These are phyloP conservation scores for Apoderus coryli DNA, from an alignment of 2,888 invertebrate species.

Conservation along the genomic window DNA sequence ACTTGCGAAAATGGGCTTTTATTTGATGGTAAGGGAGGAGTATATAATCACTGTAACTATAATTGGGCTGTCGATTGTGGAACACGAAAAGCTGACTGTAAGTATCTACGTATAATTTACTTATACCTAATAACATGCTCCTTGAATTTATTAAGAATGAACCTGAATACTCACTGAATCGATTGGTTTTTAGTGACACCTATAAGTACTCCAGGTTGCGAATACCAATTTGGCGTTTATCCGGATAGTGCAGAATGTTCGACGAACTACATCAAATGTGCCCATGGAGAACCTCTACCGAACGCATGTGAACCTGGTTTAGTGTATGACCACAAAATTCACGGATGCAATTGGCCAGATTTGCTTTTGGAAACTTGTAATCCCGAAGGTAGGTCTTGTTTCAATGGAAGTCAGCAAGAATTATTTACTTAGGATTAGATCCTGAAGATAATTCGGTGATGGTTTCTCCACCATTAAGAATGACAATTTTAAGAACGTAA, in stretches of 20 bases:
- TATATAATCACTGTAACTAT: constrained; percentile 88
- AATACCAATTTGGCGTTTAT: constrained; percentile 80
- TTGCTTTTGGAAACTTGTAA: constrained; percentile 74
- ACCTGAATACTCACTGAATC: constrained; percentile 1
- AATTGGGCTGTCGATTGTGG: constrained; percentile 86
- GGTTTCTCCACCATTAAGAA: too few species aligned
- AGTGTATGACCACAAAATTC: constrained; percentile 75
- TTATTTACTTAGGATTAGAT: too few species aligned
- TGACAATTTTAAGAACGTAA: too few species aligned
- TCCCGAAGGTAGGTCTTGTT: constrained; percentile 66
- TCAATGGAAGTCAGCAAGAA: too few species aligned
- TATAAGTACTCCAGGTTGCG: constrained; percentile 67
- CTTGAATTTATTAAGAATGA: not conserved
- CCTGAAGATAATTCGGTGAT: too few species aligned
- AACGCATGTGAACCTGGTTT: constrained; percentile 76
- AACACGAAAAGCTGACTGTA: constrained; percentile 63
- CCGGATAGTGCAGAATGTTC: constrained; percentile 68
- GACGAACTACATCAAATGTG: constrained; percentile 76
- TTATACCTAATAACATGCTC: constrained; percentile 3
- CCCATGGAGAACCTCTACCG: constrained; percentile 64
- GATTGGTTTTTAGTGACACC: constrained; percentile 65
- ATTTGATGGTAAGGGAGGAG: constrained; percentile 79
- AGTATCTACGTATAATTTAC: constrained; percentile 29
- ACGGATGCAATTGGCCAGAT: constrained; percentile 91
- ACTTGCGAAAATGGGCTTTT: constrained; percentile 84